Evolutionary conservation across 2,888 invertebrate genomes (phyloP), one percentile per base, ranked within the genome.

Genomic region (Cheilosia impressa): DNA sequence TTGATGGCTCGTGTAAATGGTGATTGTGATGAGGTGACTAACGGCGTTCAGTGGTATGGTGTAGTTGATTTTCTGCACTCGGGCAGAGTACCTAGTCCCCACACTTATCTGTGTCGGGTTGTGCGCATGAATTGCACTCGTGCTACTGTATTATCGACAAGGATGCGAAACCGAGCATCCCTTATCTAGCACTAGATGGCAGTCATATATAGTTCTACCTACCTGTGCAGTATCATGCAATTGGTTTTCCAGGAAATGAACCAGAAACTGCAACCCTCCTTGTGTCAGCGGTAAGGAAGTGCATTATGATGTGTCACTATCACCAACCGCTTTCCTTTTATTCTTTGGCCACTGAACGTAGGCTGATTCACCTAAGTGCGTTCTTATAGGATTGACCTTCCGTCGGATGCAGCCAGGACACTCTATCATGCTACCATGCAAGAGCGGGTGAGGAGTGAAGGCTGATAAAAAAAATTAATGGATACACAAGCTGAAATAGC

Each of bases 51-150:
- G n/a, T n/a, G 15, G 5, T n/a, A n/a, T 17, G 45, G 5, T 5
- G 45, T 45, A 4, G 45, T 45, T 45, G n/a, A 66, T 60, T 73
- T 68, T 63, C 52, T 66, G 79, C 73, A 73, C 45, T 53, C 45
- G 52, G 24, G 50, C 31, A 22, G 50, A 22, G 31, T 63, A n/a
- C n/a, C n/a, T n/a, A 22, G 50, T 50, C 45, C 17, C 45, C 45
- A 17, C 45, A 45, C 45, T 45, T 45, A 7, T 0, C n/a, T 6
- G 15, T 45, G n/a, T 47, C 0, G 34, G 24, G 31, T 85, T 80
- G 66, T 77, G 85, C 85, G 85, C 85, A 85, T 81, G 85, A 72
- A 81, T 80, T 84, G 79, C 84, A 84, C 31, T 45, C n/a, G 10
- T 6, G 0, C 22, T 27, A 85, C 85, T 85, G 81, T 27, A 2